These are phyloP conservation scores for Cuniculus paca DNA, from an alignment of 2,797 vertebrate species.

Conservation along the genomic window DNA sequence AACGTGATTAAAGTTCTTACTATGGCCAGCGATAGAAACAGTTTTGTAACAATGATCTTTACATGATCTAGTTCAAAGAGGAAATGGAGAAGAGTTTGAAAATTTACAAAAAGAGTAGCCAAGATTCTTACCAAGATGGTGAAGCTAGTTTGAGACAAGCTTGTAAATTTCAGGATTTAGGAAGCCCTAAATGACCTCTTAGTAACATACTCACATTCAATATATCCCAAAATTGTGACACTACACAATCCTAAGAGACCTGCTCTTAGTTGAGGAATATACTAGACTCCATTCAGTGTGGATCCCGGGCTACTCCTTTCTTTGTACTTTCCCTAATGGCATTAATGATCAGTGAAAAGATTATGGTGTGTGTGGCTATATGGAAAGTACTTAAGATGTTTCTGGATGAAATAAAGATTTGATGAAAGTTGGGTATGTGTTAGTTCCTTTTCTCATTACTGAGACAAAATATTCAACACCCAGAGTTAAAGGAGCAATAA, in stretches of 20 bases:
- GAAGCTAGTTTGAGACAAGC: background rate
- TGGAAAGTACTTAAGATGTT: background rate
- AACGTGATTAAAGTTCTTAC: background rate
- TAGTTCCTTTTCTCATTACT: background rate
- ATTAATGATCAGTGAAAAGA: background rate
- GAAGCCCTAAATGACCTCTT: background rate
- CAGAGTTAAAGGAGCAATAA: background rate
- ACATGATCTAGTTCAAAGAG: background rate
- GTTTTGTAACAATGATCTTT: background rate
- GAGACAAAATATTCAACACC: too few species aligned
- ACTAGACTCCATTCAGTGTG: background rate
- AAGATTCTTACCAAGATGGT: background rate
- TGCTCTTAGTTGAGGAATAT: background rate
- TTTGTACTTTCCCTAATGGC: background rate
- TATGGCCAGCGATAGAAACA: background rate
- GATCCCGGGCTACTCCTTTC: background rate
- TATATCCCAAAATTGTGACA: background rate
- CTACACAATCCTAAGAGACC: background rate
- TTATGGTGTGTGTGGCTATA: background rate
- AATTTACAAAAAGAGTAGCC: background rate
- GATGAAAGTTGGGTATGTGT: conserved; percentile 9
- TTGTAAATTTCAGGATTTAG: background rate
- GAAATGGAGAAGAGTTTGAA: background rate
- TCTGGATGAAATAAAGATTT: background rate
- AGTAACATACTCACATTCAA: background rate